These are phyloP conservation scores for Erpobdella octoculata DNA, from an alignment of 2,888 invertebrate species.

Conservation along the genomic window DNA sequence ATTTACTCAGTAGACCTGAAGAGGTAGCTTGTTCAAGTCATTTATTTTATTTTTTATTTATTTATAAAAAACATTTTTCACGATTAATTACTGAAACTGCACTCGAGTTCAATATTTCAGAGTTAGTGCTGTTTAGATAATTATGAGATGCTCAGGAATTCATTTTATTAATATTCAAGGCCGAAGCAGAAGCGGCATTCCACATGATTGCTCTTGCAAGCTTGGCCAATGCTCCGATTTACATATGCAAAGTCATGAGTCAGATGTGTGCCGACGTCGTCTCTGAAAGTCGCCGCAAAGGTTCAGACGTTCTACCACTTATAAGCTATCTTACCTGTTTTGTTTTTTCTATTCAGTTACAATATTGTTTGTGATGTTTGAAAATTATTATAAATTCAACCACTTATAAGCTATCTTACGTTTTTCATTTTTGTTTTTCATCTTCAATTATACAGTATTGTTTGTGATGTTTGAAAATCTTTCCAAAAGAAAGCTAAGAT, in stretches of 20 bases:
- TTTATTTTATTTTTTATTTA: too few species aligned
- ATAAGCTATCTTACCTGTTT: too few species aligned
- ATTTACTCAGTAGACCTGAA: conserved; percentile 83
- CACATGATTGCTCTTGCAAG: conserved; percentile 74
- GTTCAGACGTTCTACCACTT: conserved; percentile 42
- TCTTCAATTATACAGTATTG: background rate
- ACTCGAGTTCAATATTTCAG: background rate
- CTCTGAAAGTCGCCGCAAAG: conserved; percentile 59
- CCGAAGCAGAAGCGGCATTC: conserved; percentile 73
- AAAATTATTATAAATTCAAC: background rate
- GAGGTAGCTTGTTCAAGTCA: conserved; percentile 59
- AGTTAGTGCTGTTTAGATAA: background rate
- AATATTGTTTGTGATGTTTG: background rate
- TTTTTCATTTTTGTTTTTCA: too few species aligned
- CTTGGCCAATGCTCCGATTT: conserved; percentile 83
- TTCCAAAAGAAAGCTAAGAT: background rate
- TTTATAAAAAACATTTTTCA: too few species aligned
- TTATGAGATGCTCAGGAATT: background rate
- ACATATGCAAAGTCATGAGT: conserved; percentile 91
- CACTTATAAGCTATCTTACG: too few species aligned
- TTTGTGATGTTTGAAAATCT: background rate
- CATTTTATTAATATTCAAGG: conserved; percentile 36
- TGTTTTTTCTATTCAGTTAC: background rate
- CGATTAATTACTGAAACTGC: too few species aligned
- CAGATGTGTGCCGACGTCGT: conserved; percentile 76